phyloP scores from a whole-genome alignment of 2,113 vertebrate species.

The Regulus satrapa region DNA sequence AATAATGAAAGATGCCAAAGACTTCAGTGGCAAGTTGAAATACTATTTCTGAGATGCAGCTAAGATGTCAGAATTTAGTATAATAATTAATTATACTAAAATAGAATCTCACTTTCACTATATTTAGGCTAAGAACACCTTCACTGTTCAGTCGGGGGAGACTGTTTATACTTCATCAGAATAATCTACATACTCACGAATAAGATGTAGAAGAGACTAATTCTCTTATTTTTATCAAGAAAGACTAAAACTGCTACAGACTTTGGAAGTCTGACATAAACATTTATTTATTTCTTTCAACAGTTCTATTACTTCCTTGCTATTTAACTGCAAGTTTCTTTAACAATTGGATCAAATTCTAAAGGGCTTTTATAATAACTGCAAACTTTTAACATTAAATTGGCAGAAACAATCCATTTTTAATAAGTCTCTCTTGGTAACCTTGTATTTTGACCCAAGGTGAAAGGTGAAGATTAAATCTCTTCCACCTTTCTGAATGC shows the following conservation, averaged over 20 bases:
- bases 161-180: not conserved
- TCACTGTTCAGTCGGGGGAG: not conserved
- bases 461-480: conserved; percentile 78
- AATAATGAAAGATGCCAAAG: not conserved
- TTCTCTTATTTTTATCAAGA: not conserved
- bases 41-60: not conserved
- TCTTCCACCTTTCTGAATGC: conserved; percentile 74
- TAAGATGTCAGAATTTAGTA: not conserved
- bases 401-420: conserved; percentile 65
- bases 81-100: not conserved
- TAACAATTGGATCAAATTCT: conserved; percentile 12
- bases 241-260: not conserved
- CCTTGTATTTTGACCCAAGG: conserved; percentile 74
- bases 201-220: not conserved
- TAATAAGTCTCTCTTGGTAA: conserved; percentile 69
- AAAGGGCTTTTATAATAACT: not conserved
- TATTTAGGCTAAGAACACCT: not conserved
- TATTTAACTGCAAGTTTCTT: not conserved
- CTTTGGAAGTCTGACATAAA: not conserved
- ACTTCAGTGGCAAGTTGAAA: not conserved
- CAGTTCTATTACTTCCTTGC: conserved; percentile 36
- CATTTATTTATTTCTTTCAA: conserved; percentile 34
- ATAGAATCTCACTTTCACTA: not conserved
- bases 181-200: not conserved
- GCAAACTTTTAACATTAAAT: conserved; percentile 54